Percentiles rank a stretch among this genome's conserved stretches.
Conservation (phyloP, 2,888 invertebrate genomes). For the Polylopha cassiicola region DNA sequence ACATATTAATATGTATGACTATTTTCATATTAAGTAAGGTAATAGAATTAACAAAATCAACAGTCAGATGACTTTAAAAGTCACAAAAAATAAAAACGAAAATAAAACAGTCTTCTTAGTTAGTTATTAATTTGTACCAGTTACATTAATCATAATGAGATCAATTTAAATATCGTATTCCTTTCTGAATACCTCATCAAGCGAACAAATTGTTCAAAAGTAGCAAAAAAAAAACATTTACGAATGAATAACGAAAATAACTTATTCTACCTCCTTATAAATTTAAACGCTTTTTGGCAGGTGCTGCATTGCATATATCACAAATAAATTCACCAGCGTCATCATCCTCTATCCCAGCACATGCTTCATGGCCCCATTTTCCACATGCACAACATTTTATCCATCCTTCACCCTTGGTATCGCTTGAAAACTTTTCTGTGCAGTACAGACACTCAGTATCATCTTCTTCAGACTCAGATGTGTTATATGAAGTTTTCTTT, state of each 20-base stretch:
- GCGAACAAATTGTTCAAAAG: slow-evolving; percentile 2
- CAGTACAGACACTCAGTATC: slow-evolving; percentile 17
- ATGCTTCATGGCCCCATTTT: slow-evolving; percentile 18
- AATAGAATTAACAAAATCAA: slow-evolving; percentile 1
- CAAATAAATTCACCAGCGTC: slow-evolving; percentile 15
- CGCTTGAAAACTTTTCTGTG: slow-evolving; percentile 16
- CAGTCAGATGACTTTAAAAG: slow-evolving; percentile 1
- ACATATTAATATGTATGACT: background rate
- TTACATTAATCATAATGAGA: slow-evolving; percentile 2
- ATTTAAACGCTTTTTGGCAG: too few species aligned
- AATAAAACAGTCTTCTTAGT: slow-evolving; percentile 1
- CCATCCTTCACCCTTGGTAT: slow-evolving; percentile 17
- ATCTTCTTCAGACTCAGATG: slow-evolving; percentile 16
- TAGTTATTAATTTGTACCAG: slow-evolving; percentile 1
- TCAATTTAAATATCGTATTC: slow-evolving; percentile 4
- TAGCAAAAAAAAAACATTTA: slow-evolving; percentile 2
- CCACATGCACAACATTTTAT: slow-evolving; percentile 14
- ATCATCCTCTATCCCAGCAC: slow-evolving; percentile 15
- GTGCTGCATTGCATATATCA: slow-evolving; percentile 14
- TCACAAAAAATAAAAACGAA: slow-evolving; percentile 1
- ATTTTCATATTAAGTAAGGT: slow-evolving; percentile 1
- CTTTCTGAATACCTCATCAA: slow-evolving; percentile 1
- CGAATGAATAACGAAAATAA: too few species aligned
- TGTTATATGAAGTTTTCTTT: slow-evolving; percentile 7
- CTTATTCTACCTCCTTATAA: too few species aligned